phyloP scores from a whole-genome alignment of 2,888 invertebrate species.

The Mesoligia furuncula region DNA sequence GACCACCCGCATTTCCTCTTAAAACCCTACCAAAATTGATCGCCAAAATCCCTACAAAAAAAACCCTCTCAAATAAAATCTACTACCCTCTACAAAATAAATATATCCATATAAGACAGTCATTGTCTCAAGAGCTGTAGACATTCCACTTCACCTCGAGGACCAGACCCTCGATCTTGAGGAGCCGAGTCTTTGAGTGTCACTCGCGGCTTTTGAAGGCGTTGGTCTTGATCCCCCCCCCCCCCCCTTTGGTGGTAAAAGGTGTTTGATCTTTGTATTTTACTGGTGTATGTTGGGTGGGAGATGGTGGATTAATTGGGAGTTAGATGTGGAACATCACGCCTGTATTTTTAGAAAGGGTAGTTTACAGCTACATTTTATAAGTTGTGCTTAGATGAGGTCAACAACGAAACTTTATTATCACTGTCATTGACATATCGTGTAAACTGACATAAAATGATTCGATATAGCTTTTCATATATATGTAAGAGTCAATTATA shows the following conservation, averaged over 20 bases:
- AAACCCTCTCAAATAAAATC: constrained; percentile 2
- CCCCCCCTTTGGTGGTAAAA: constrained; percentile 49
- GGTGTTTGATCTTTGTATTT: constrained; percentile 46
- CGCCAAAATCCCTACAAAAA: background rate
- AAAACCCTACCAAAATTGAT: no score
- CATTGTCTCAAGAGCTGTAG: constrained; percentile 61
- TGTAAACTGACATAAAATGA: background rate
- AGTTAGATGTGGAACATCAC: background rate
- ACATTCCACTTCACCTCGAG: constrained; percentile 53
- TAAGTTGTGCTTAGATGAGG: no score
- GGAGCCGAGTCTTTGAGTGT: constrained; percentile 36
- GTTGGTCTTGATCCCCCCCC: constrained; percentile 47
- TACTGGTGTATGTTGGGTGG: background rate
- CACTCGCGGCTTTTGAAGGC: constrained; percentile 54
- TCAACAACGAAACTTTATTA: background rate
- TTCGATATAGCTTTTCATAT: background rate
- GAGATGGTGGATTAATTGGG: constrained; percentile 39
- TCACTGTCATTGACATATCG: background rate
- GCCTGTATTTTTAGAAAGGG: background rate
- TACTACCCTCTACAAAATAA: constrained; percentile 25
- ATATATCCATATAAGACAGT: constrained; percentile 44
- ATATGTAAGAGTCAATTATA: no score
- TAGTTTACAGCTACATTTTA: background rate
- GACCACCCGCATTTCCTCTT: no score
- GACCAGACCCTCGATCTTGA: constrained; percentile 41